A percentile compares a stretch with the other conserved stretches of the same genome.
Evolutionary conservation across 1,140 invertebrate genomes (phyloP).

Genomic region (Apocrypta bakeri): DNA sequence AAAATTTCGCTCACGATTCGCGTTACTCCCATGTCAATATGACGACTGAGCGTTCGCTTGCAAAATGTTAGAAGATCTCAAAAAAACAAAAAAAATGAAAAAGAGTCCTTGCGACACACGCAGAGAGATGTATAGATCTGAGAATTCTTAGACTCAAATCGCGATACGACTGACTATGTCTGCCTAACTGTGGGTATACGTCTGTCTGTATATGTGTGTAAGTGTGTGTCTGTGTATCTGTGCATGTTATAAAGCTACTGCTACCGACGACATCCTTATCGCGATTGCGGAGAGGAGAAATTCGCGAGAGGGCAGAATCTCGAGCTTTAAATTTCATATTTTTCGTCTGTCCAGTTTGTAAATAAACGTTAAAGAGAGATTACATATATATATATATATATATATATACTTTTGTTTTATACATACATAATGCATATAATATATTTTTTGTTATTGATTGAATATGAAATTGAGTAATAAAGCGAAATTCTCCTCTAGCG

Average conservation of each 20-base stretch:
- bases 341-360: not conserved
- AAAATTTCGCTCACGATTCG: constrained; percentile 29
- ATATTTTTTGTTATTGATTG: not conserved
- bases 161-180: constrained; percentile 21
- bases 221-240: too few species aligned
- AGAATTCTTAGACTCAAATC: constrained; percentile 41
- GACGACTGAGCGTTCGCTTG: constrained; percentile 16
- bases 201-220: too few species aligned
- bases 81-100: too few species aligned
- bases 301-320: constrained; percentile 18
- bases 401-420: not conserved
- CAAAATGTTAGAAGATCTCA: constrained; percentile 51
- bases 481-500: constrained; percentile 23
- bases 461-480: not conserved
- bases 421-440: not conserved
- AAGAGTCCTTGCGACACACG: constrained; percentile 42
- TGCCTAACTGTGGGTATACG: too few species aligned
- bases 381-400: too few species aligned
- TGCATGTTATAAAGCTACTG: not conserved
- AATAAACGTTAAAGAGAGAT: constrained; percentile 17
- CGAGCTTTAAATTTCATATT: not conserved
- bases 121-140: constrained; percentile 41
- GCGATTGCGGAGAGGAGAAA: constrained; percentile 35
- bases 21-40: constrained; percentile 27
- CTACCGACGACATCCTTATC: constrained; percentile 12